Percentiles rank a stretch among this genome's conserved stretches.
phyloP scores from a whole-genome alignment of 2,888 invertebrate genomes.

The Onchidella celtica region DNA sequence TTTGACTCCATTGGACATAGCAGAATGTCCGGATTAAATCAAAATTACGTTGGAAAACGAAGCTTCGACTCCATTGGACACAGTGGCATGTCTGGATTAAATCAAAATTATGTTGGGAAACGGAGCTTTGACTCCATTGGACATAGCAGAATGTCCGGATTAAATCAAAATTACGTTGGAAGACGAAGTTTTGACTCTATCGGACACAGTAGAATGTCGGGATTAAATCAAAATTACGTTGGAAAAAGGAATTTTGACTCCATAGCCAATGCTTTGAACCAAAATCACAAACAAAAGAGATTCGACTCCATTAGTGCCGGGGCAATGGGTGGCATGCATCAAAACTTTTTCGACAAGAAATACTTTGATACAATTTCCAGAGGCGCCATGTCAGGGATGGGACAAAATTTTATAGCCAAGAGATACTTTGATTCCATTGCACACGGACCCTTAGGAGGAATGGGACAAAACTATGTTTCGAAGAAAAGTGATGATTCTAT shows the following conservation, averaged over 20 bases:
- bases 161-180: not conserved
- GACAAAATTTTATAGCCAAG: slow-evolving; percentile 30
- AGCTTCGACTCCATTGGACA: not conserved
- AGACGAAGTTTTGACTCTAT: slow-evolving; percentile 5
- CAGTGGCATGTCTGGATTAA: too few species aligned
- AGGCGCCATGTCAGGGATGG: slow-evolving; percentile 1
- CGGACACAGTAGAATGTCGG: not conserved
- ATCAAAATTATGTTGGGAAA: not conserved
- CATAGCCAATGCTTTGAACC: not conserved
- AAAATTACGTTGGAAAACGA: not conserved
- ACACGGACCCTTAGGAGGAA: not conserved
- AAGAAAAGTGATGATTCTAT: slow-evolving; percentile 3
- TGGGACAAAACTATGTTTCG: not conserved
- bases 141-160: not conserved
- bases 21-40: not conserved
- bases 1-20: not conserved
- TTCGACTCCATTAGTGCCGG: too few species aligned
- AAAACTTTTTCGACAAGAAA: not conserved
- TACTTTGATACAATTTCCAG: slow-evolving; percentile 12
- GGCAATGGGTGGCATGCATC: not conserved
- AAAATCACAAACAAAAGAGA: too few species aligned
- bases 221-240: not conserved
- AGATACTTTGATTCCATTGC: not conserved
- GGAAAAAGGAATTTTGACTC: slow-evolving; percentile 11
- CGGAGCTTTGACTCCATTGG: not conserved